Base-by-base conservation (phyloP, 2,888 invertebrate genomes). In the Spicauda simplicius region DNA sequence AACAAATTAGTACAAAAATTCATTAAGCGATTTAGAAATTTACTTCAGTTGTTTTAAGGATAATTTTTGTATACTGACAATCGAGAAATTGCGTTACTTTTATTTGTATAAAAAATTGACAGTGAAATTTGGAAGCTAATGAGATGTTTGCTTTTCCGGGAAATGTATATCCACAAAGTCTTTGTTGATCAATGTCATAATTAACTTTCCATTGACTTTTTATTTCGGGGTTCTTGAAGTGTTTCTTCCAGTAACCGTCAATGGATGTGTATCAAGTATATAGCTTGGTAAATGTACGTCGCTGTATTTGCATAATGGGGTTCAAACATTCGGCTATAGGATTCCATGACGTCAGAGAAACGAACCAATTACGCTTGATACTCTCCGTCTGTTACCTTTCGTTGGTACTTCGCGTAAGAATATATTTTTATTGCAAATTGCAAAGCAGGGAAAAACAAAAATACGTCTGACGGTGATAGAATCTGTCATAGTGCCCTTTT, bases 341-440 rank as follows among this genome's bases (percentile, higher is more conserved):
- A 19, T 10, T 37, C 33, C 50, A 25, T 64, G 64, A 64, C 50
- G 56, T 11, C n/a, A 52, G 20, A 14, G 55, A n/a, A 48, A 58
- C 10, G 56, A 64, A 52, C 64, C 64, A 57, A 64, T 64, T 57
- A 56, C 57, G 50, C 10, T 50, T 25, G 37, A 50, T 50, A 19
- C 6, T 33, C 41, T 41, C 5, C 25, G 41, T 41, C 14, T 14
- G 41, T 41, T 33, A 33, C 33, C 33, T 33, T 33, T 33, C 8
- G 10, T 33, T 10, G 8, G 8, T 33, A 33, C 8, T 33, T 33
- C 8, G 8, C 33, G 8, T 33, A 33, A 10, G 33, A 33, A 33
- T 33, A 10, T 33, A 33, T 33, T 33, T 33, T 5, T n/a, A n/a
- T n/a, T n/a, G n/a, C n/a, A n/a, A n/a, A n/a, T n/a, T n/a, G n/a